phyloP scores from a whole-genome alignment of 64 coral and sea anemone genomes.

The Pachyseris speciosa region DNA sequence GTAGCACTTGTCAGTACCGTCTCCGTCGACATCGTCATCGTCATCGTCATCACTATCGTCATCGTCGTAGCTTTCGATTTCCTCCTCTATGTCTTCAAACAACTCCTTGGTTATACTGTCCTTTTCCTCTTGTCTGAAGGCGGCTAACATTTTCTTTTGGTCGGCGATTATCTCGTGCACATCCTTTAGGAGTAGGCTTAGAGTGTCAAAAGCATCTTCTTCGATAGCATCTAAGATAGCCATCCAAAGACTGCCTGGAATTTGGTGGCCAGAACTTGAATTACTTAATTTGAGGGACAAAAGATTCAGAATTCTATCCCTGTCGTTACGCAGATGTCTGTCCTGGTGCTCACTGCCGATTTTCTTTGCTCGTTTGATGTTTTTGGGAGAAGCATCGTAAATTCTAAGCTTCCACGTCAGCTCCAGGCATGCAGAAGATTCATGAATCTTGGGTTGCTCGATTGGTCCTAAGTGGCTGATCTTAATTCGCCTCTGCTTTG shows the following conservation, averaged over 20 bases:
- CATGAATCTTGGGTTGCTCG: conserved; percentile 20
- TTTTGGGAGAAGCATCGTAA: conserved; percentile 28
- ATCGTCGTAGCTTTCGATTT: neutral
- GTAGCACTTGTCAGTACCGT: neutral
- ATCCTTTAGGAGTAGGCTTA: neutral
- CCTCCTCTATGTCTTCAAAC: neutral
- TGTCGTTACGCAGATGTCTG: conserved; percentile 32
- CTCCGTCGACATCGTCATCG: neutral
- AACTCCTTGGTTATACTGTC: neutral
- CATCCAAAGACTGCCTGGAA: neutral
- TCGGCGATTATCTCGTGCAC: neutral
- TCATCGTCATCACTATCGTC: neutral
- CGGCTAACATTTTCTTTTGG: neutral
- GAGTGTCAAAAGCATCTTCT: neutral
- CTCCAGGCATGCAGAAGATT: neutral
- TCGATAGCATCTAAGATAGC: neutral
- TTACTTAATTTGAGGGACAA: neutral
- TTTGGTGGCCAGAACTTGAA: neutral
- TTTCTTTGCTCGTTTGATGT: neutral
- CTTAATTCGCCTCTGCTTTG: neutral
- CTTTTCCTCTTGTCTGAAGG: neutral
- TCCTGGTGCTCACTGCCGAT: neutral
- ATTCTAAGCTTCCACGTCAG: conserved; percentile 63
- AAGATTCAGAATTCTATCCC: neutral
- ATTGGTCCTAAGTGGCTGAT: conserved; percentile 68